Conservation (phyloP, 1,140 invertebrate species). For the Eupeodes corollae region DNA sequence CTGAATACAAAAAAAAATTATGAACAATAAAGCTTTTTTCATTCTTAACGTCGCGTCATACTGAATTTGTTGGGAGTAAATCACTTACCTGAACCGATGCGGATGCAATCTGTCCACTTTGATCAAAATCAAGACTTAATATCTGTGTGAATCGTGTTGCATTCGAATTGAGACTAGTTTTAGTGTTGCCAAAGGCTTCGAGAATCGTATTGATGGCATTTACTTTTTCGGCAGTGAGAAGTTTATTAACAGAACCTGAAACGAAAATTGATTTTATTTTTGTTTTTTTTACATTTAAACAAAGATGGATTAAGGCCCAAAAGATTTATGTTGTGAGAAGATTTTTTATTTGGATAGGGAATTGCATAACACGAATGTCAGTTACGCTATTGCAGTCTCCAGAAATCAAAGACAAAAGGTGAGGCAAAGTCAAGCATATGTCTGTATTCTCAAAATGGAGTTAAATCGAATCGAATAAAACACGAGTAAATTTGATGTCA, state of each 20-base stretch:
- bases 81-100: slow-evolving; percentile 70
- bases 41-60: too few relatives aligned
- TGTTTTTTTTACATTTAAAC: too few relatives aligned
- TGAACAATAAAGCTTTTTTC: background rate
- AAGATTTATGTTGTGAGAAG: too few relatives aligned
- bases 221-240: slow-evolving; percentile 69
- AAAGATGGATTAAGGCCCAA: too few relatives aligned
- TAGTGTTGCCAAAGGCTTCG: slow-evolving; percentile 76
- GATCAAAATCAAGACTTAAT: slow-evolving; percentile 84
- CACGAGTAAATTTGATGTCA: too few relatives aligned
- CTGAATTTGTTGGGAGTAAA: background rate
- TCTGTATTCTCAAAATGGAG: too few relatives aligned
- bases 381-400: too few relatives aligned
- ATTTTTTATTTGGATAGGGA: too few relatives aligned
- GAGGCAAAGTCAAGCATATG: too few relatives aligned
- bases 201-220: slow-evolving; percentile 70
- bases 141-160: slow-evolving; percentile 81
- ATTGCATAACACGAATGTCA: too few relatives aligned
- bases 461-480: too few relatives aligned
- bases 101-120: slow-evolving; percentile 75
- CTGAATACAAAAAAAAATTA: slow-evolving; percentile 37
- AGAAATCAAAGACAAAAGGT: too few relatives aligned
- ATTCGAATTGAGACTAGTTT: slow-evolving; percentile 69
- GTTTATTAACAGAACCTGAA: slow-evolving; percentile 41
- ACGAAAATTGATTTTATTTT: background rate